Evolutionary conservation across 2,113 vertebrate genomes (phyloP).

Genomic region (Halcyon malimbica): DNA sequence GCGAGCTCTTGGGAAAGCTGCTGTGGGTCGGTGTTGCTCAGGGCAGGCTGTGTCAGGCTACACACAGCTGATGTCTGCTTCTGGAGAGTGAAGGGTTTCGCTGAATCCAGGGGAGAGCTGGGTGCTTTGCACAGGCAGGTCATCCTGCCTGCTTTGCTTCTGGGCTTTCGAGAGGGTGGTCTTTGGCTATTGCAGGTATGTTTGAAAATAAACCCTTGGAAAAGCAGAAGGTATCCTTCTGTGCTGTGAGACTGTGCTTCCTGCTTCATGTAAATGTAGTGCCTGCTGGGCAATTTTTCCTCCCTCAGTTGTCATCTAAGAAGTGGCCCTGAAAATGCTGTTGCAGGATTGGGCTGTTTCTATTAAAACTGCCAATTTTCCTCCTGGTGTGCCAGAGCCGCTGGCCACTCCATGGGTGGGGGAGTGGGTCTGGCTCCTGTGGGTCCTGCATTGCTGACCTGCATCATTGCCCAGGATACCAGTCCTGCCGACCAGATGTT

Average conservation of each 20-base stretch:
- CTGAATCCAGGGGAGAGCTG: not conserved
- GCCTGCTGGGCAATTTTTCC: not conserved
- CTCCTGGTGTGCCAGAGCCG: not conserved
- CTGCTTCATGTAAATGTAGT: fast-evolving
- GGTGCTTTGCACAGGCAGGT: not conserved
- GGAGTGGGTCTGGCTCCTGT: fast-evolving
- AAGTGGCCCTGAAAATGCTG: not conserved
- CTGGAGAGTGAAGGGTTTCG: not conserved
- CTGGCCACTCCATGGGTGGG: fast-evolving
- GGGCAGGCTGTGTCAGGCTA: not conserved
- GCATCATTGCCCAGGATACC: fast-evolving
- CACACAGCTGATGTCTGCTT: not conserved
- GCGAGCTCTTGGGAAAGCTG: not conserved
- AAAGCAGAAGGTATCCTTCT: not conserved
- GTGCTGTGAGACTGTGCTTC: not conserved
- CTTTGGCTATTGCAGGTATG: not conserved
- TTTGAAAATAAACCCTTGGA: not conserved
- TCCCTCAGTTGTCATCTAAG: not conserved
- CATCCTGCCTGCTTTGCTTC: not conserved
- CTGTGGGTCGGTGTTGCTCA: not conserved
- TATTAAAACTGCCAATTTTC: not conserved
- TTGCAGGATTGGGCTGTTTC: not conserved
- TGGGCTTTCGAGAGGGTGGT: not conserved
- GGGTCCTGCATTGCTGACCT: not conserved
- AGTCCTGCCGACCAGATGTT: not conserved